phyloP scores from a whole-genome alignment of 1,140 invertebrate species.

The Heliconius nattereri region DNA sequence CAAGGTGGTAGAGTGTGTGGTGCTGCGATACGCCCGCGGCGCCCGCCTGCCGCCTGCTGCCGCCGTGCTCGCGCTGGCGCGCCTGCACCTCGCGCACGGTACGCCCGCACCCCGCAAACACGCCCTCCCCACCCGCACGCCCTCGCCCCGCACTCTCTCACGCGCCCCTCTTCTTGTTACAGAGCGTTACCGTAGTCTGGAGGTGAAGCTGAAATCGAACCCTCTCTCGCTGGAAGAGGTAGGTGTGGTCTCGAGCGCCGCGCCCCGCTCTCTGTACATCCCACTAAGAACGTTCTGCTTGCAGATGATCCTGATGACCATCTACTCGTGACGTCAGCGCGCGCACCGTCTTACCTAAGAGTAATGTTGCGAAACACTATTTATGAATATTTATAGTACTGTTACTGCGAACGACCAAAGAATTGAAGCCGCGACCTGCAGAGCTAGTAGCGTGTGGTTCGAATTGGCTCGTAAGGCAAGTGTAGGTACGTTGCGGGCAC shows the following conservation, averaged over 20 bases:
- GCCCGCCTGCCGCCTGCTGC: constrained; percentile 83
- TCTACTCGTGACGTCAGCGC: constrained; percentile 83
- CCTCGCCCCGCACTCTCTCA: not conserved
- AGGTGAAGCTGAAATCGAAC: constrained; percentile 88
- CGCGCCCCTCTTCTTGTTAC: constrained; percentile 55
- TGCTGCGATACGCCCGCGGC: constrained; percentile 85
- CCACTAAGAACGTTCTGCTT: constrained; percentile 28
- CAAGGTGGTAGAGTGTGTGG: constrained; percentile 88
- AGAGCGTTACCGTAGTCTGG: constrained; percentile 87
- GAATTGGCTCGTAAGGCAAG: too few species aligned
- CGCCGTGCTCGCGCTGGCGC: constrained; percentile 86
- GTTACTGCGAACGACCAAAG: not conserved
- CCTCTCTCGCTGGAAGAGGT: constrained; percentile 88
- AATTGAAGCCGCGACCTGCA: not conserved
- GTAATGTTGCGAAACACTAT: too few species aligned
- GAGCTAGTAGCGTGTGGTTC: too few species aligned
- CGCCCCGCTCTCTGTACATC: not conserved
- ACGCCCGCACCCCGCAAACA: constrained; percentile 36
- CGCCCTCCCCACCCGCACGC: not conserved
- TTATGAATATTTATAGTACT: too few species aligned
- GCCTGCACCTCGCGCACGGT: constrained; percentile 88
- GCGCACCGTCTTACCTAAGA: not conserved
- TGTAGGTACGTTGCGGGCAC: not conserved
- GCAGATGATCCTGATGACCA: constrained; percentile 88
- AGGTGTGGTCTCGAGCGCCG: constrained; percentile 38